Evolutionary conservation across 1,140 invertebrate species (phyloP), one percentile per base, ranked within the genome.

Genomic region (Papilio xuthus): DNA sequence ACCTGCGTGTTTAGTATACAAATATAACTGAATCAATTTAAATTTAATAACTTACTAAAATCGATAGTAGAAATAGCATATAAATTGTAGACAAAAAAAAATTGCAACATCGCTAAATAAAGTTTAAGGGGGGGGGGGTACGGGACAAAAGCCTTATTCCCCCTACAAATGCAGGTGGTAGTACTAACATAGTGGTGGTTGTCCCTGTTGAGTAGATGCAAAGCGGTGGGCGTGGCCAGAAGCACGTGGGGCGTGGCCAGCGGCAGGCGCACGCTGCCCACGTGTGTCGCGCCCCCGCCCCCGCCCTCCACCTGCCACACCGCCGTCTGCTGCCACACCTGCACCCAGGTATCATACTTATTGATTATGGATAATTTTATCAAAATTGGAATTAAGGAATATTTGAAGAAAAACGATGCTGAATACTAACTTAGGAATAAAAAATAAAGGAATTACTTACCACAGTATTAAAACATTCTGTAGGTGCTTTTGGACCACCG

Each of bases 391-490:
- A 18, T n/a, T n/a, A n/a, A n/a, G n/a, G n/a, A n/a, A n/a, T n/a
- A n/a, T n/a, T n/a, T n/a, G n/a, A n/a, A n/a, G n/a, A n/a, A n/a
- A n/a, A n/a, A n/a, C n/a, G n/a, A n/a, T n/a, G n/a, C n/a, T n/a
- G n/a, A n/a, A n/a, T n/a, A n/a, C n/a, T 50, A n/a, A 6, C 15
- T 50, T 18, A 1, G 4, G 18, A 6, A 3, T 50, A n/a, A 37
- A 37, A 37, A 37, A 37, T 37, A 3, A 37, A 37, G 32, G 18
- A 13, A 47, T 1, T 15, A 95, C 95, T 95, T 94, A 97, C 96
- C 88, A 97, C 95, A 86, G 95, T 96, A 92, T 96, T 96, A 86
- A 96, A 96, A 84, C 95, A 94, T 85, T 97, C 96, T 1, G 94
- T 78, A 0, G 88, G 87, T 53, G 93, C 86, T 56, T 94, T 91